Conservation (phyloP, 2,113 vertebrate species). For the Amia ocellicauda region DNA sequence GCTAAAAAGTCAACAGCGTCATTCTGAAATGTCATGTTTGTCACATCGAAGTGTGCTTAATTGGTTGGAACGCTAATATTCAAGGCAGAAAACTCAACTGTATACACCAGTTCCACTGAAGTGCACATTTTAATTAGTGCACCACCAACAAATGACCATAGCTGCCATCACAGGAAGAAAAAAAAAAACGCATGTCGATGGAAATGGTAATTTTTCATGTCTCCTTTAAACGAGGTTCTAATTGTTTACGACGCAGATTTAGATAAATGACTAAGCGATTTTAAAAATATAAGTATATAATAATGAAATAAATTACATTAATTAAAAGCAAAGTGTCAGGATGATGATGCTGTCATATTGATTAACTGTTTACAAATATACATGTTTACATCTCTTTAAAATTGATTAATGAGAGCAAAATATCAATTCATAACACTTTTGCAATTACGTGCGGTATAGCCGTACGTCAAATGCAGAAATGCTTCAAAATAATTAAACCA, state of each 20-base stretch:
- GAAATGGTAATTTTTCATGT: neutral
- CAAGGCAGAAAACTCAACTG: neutral
- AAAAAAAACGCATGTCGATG: neutral
- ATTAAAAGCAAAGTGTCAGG: no score
- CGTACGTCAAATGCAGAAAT: no score
- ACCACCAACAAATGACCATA: neutral
- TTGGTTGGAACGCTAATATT: conserved; percentile 1
- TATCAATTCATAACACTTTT: no score
- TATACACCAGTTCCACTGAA: neutral
- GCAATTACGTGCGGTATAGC: no score
- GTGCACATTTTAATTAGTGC: conserved; percentile 1
- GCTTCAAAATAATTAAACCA: no score
- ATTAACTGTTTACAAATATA: no score
- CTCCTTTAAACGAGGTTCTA: neutral
- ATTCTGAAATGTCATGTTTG: neutral
- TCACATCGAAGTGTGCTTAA: neutral
- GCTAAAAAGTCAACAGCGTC: neutral
- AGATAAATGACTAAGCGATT: neutral
- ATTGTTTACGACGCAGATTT: neutral
- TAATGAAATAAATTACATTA: no score
- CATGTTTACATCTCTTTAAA: no score
- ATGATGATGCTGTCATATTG: no score
- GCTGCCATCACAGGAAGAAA: neutral
- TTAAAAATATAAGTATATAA: neutral
- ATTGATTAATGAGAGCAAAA: no score